Base-by-base conservation (phyloP, 2,888 invertebrate genomes). In the Torymus aiolomorphi region DNA sequence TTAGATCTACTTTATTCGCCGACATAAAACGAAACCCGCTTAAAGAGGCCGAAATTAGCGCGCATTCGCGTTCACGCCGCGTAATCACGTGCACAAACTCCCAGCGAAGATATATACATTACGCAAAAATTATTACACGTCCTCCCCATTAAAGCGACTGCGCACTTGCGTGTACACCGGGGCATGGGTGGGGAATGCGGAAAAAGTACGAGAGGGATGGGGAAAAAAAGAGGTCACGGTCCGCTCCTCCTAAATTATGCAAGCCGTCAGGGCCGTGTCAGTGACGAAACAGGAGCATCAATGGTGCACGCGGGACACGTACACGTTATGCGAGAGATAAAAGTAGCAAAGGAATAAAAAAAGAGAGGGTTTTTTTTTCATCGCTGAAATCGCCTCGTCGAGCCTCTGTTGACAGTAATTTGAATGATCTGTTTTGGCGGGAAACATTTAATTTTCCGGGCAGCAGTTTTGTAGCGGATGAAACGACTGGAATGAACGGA, bases 121-220 rank as follows among this genome's bases (percentile, higher is more conserved):
- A 52, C 13, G 71, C 57, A 59, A 77, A 77, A 77, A 77, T 72
- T 77, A 71, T 77, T 65, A 77, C 77, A 66, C 59, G 77, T 57
- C 42, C 61, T 51, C 12, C 31, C 49, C 71, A 52, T 67, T 77
- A 57, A 66, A 59, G 31, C 24, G n/a, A 13, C 56, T 59, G 13
- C 61, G 42, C 51, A 5, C 24, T 2, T n/a, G n/a, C 54, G 16
- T n/a, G 20, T 54, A 54, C 18, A 18, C 10, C 67, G 69, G 2
- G 13, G n/a, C 10, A 24, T 3, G 11, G 16, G 56, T 5, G 42
- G 20, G 2, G 52, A 59, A 69, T 63, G n/a, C 65, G 24, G 69
- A 62, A 63, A 5, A 24, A 61, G 16, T 54, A 12, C 2, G 18
- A 8, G 57, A 31, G 8, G 42, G 5, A 18, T n/a, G 24, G 14